These are phyloP conservation scores for Agriopis marginaria DNA, from an alignment of 2,888 invertebrate species.

Conservation along the genomic window DNA sequence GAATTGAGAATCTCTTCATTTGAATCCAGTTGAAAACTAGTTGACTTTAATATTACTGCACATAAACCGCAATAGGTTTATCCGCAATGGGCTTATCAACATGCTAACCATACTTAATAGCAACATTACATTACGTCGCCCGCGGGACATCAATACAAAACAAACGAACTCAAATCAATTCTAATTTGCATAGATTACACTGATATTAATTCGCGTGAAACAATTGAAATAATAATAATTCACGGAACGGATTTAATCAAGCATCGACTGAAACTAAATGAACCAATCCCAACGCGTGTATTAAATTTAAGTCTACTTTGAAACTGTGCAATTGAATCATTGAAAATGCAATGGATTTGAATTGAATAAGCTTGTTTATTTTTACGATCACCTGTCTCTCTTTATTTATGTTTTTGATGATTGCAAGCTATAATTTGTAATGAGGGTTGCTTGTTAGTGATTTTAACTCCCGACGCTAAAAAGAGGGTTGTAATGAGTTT, in stretches of 20 bases:
- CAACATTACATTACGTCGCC: slow-evolving; percentile 32
- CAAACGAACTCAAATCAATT: slow-evolving; percentile 42
- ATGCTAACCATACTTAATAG: slow-evolving; percentile 3
- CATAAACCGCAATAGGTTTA: not conserved
- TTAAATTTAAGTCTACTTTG: slow-evolving; percentile 56
- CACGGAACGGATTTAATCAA: slow-evolving; percentile 55
- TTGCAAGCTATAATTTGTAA: slow-evolving; percentile 8
- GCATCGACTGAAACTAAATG: slow-evolving; percentile 55
- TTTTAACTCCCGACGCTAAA: not conserved
- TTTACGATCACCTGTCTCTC: slow-evolving; percentile 10
- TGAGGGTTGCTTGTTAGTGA: not conserved
- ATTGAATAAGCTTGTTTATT: slow-evolving; percentile 33
- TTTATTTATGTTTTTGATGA: slow-evolving; percentile 31
- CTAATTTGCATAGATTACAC: slow-evolving; percentile 47
- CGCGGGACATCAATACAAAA: slow-evolving; percentile 53
- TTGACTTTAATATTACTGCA: not conserved
- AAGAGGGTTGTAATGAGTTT: too few relatives aligned
- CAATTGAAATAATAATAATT: slow-evolving; percentile 45
- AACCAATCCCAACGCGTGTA: slow-evolving; percentile 52
- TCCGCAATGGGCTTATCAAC: slow-evolving; percentile 6
- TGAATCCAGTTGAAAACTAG: not conserved
- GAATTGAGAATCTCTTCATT: not conserved
- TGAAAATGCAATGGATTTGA: slow-evolving; percentile 42
- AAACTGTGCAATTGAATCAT: slow-evolving; percentile 54
- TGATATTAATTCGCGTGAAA: slow-evolving; percentile 44